Conservation (phyloP, 2,797 vertebrate species). For the Darevskia mixta region DNA sequence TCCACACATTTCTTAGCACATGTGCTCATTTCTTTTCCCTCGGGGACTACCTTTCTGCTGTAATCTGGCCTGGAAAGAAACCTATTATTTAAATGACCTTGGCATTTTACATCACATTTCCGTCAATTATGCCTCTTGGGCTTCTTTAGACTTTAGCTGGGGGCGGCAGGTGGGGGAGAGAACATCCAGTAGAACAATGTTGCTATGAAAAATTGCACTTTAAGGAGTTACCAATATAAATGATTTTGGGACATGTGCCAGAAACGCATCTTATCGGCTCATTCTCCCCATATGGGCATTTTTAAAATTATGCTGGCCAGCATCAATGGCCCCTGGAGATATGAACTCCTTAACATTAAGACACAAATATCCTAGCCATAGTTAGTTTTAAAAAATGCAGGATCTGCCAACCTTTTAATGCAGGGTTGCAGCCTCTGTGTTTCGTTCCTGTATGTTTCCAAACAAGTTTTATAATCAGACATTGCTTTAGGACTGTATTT, state of each 20-base stretch:
- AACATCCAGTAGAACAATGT: constrained; percentile 8
- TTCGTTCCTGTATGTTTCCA: not conserved
- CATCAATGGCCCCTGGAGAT: rapidly evolving
- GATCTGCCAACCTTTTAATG: not conserved
- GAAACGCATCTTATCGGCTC: constrained; percentile 16
- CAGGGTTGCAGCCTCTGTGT: not conserved
- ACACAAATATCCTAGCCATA: not conserved
- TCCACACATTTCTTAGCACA: constrained; percentile 72
- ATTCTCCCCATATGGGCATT: not conserved
- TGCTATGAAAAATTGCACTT: constrained; percentile 34
- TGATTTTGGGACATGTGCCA: not conserved
- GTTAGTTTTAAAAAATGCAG: not conserved
- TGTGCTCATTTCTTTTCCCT: constrained; percentile 61
- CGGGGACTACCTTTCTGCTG: constrained; percentile 55
- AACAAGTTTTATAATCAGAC: not conserved
- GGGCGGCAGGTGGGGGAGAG: not conserved
- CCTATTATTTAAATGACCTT: constrained; percentile 51
- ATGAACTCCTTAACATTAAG: constrained; percentile 20
- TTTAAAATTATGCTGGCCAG: not conserved
- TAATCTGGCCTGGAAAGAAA: constrained; percentile 65
- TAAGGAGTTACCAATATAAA: constrained; percentile 29
- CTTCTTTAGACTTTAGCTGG: constrained; percentile 52
- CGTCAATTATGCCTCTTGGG: constrained; percentile 34
- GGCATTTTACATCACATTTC: constrained; percentile 36
- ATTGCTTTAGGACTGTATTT: not conserved